Base-by-base conservation (phyloP, 2,888 invertebrate genomes). In the Unio pictorum region DNA sequence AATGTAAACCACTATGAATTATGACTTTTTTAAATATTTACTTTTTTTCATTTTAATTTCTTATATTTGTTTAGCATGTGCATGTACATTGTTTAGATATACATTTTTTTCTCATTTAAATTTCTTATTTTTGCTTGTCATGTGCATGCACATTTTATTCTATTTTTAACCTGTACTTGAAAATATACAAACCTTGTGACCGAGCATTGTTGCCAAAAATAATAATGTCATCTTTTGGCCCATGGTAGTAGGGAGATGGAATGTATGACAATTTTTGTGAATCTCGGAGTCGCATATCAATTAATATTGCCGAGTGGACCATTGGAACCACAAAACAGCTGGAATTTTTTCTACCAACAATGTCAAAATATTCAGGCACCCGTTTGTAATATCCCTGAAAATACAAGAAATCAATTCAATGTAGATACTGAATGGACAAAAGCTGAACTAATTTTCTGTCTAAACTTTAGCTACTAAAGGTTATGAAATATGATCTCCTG, bases 151-250 rank as follows among this genome's bases (percentile, higher is more conserved):
- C 45, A 45, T 15, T 0, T 45, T 45, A 34, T 45, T 15, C 45
- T 45, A 45, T 45, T 45, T 45, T 66, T 28, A 18, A 5, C n/a
- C 8, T 2, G 4, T 8, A 28, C 17, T 11, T 59, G 61, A 65
- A 55, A 63, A 23, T 20, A 5, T 3, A 66, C 72, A 34, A 69
- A 93, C 93, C 92, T 75, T 93, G 92, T 73, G 91, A 91, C 84
- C 93, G 94, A 1, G 96, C 96, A 62, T 95, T 94, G 17, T 95
- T 89, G 5, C 98, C 97, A 91, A 99, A 97, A 0, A 94, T 93
- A 76, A 98, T 97, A 65, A 98, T 96, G 88, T 99, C 98, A 91
- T 99, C 98, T 1, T 93, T 91, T 0, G 96, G 95, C 0, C 96
- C 96, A 67, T 93, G 89, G 67, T 90, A 89, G 82, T 86, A 83